These are phyloP conservation scores for Bujurquina vittata DNA, from an alignment of 2,113 vertebrate species.

Conservation along the genomic window DNA sequence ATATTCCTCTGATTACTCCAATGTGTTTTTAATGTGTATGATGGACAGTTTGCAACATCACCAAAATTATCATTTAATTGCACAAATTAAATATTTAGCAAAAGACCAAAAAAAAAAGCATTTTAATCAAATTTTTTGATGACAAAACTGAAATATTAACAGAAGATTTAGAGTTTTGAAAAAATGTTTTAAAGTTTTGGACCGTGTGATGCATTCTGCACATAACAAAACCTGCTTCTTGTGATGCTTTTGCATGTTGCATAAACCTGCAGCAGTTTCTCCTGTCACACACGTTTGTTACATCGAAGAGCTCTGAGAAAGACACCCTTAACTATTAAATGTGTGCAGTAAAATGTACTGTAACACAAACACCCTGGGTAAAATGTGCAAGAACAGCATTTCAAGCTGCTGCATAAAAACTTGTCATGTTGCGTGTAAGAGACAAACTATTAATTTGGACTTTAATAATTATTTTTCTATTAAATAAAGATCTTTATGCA, in stretches of 20 bases:
- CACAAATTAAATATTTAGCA: neutral
- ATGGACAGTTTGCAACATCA: neutral
- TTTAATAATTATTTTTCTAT: neutral
- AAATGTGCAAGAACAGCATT: neutral
- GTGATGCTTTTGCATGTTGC: no score
- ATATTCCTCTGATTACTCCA: neutral
- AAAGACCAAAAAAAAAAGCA: no score
- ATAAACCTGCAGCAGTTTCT: neutral
- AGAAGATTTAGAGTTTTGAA: neutral
- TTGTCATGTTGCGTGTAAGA: neutral
- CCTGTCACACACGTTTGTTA: neutral
- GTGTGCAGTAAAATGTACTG: neutral
- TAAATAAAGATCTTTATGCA: neutral
- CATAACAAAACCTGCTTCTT: neutral
- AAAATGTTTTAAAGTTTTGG: neutral
- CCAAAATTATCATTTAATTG: neutral
- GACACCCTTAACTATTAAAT: neutral
- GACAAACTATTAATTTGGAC: neutral
- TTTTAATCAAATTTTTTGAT: neutral
- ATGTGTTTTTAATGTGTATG: neutral
- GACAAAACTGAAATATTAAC: neutral
- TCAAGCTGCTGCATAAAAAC: neutral
- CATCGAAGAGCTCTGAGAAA: neutral
- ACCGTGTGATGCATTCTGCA: neutral
- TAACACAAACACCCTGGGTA: neutral